phyloP scores from a whole-genome alignment of 2,888 invertebrate species.

The Peribatodes rhomboidaria region DNA sequence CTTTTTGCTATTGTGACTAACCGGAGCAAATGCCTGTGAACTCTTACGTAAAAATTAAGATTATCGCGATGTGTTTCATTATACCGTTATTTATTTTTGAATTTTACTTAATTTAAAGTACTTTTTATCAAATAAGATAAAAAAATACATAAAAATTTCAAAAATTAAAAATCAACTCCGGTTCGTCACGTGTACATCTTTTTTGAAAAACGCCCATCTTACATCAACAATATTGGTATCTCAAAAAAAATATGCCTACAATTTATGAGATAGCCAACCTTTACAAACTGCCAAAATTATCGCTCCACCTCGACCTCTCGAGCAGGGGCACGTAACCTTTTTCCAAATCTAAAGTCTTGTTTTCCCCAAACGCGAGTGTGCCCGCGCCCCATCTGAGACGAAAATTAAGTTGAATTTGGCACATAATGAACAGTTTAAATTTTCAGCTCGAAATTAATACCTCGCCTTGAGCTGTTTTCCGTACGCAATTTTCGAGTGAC shows the following conservation, averaged over 20 bases:
- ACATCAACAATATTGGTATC: background rate
- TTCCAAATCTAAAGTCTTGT: conserved; percentile 9
- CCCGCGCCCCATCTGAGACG: conserved; percentile 43
- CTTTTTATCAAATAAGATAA: no score
- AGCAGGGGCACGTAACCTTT: conserved; percentile 40
- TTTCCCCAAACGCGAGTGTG: conserved; percentile 33
- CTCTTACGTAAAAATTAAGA: no score
- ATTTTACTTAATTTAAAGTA: no score
- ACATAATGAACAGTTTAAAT: conserved; percentile 67
- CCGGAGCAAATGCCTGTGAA: no score
- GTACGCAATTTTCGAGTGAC: conserved; percentile 60
- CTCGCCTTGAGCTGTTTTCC: conserved; percentile 63
- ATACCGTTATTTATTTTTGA: no score
- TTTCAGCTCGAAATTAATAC: conserved; percentile 66
- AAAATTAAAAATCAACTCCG: no score
- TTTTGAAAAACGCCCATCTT: no score
- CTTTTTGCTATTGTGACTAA: no score
- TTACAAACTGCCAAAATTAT: conserved; percentile 17
- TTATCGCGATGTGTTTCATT: no score
- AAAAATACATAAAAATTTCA: no score
- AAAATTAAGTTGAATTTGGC: conserved; percentile 57
- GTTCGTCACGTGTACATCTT: no score
- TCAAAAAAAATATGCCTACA: conserved; percentile 3
- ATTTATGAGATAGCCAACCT: conserved; percentile 23
- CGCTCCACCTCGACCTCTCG: conserved; percentile 23